A percentile compares a stretch with the other conserved stretches of the same genome.
Conservation (phyloP, 2,888 invertebrate genomes). For the Lithophane ornitopus region DNA sequence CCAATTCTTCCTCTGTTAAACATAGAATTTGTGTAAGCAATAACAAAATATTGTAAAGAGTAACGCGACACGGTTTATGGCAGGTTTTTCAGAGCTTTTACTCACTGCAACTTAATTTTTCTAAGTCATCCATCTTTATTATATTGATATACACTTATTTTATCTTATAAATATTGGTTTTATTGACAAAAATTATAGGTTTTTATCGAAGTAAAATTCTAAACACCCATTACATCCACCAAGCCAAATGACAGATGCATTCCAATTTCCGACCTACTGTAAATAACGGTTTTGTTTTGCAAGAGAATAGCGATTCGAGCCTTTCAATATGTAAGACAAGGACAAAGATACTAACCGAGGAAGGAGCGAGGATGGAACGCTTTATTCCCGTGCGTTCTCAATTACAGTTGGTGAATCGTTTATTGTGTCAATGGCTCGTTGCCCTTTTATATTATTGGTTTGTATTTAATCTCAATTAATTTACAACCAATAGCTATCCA, state of each 20-base stretch:
- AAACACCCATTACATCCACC: slow-evolving; percentile 3
- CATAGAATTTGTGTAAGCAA: slow-evolving; percentile 31
- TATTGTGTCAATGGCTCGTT: slow-evolving; percentile 2
- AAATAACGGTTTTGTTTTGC: not conserved
- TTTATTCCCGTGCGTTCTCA: slow-evolving; percentile 7
- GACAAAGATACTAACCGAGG: not conserved
- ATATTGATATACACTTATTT: slow-evolving; percentile 15
- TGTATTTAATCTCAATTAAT: accelerated
- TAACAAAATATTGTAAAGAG: slow-evolving; percentile 20
- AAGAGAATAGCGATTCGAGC: not conserved
- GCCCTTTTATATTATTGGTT: slow-evolving; percentile 34
- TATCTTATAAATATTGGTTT: slow-evolving; percentile 1
- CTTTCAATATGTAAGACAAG: not conserved
- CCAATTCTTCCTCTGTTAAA: slow-evolving; percentile 84
- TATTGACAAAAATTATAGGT: not conserved
- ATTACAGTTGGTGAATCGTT: not conserved
- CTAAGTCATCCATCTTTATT: slow-evolving; percentile 80
- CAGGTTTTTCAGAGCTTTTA: slow-evolving; percentile 50
- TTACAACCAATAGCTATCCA: not conserved
- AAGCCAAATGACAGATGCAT: slow-evolving; percentile 37
- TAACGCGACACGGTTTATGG: slow-evolving; percentile 13
- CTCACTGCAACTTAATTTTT: slow-evolving; percentile 88
- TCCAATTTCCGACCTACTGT: slow-evolving; percentile 21
- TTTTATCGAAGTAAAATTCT: not conserved
- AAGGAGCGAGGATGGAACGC: slow-evolving; percentile 35